phyloP scores from a whole-genome alignment of 2,888 invertebrate species.

The Abrostola triplasia region DNA sequence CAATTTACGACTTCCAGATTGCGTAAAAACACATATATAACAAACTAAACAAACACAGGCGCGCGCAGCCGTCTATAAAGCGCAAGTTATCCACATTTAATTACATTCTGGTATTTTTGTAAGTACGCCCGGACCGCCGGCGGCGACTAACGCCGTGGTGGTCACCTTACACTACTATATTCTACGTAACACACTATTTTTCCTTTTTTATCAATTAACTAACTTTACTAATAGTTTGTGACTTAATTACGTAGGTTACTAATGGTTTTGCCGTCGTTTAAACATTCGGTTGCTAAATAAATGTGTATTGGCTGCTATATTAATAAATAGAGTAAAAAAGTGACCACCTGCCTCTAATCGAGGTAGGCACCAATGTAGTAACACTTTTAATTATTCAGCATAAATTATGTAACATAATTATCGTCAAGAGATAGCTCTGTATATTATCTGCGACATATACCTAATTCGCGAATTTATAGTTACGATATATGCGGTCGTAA shows the following conservation, averaged over 20 bases:
- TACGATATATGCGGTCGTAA: conserved; percentile 42
- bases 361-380: neutral
- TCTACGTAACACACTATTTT: conserved; percentile 18
- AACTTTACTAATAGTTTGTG: conserved; percentile 6
- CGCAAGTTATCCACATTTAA: conserved; percentile 87
- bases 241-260: neutral
- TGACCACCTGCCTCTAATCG: neutral
- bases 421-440: neutral
- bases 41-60: conserved; percentile 85
- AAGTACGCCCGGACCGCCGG: conserved; percentile 85
- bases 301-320: no score
- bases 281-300: no score
- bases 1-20: conserved; percentile 88
- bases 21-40: conserved; percentile 88
- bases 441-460: conserved; percentile 39
- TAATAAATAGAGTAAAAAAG: no score
- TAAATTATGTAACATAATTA: conserved; percentile 26
- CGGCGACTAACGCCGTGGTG: conserved; percentile 78
- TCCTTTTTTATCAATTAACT: conserved; percentile 22
- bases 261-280: neutral
- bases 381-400: neutral
- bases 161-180: conserved; percentile 62
- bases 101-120: conserved; percentile 88
- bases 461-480: conserved; percentile 33
- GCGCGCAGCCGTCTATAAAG: conserved; percentile 87